Base-by-base conservation (phyloP, 2,113 vertebrate genomes). In the Pungitius pungitius region DNA sequence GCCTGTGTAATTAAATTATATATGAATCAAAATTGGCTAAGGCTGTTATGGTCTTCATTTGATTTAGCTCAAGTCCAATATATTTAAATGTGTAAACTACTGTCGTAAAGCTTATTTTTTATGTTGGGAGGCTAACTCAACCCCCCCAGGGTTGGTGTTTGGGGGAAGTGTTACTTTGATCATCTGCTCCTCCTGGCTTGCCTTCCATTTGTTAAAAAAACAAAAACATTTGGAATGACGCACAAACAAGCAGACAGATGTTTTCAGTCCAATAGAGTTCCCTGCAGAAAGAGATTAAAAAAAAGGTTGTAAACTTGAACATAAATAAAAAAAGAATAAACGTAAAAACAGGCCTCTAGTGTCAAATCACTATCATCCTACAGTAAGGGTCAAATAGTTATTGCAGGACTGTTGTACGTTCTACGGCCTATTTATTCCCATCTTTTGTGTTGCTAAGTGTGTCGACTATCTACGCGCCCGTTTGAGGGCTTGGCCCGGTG, bases 401-500 rank as follows among this genome's bases (percentile, higher is more conserved):
- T 4, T 64, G 42, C 37, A 40, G 2, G 10, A 18, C 22, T 75
- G 56, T 43, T 65, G 11, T 64, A 37, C 10, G 20, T 7, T 27
- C 3, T 58, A 37, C 22, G 69, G 60, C 22, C 24, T 7, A 54
- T 54, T 14, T 24, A 26, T 26, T 54, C 12, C 37, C 58, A 24
- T 26, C 56, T 33, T 39, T 9, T 27, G 26, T 67, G 45, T 26
- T 62, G 58, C 57, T 79, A 43, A 15, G 58, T 77, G 74, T 68
- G 52, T 67, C 37, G 12, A 24, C 49, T 52, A 55, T 75, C 20
- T 79, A 58, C 51, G 6, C 11, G 51, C 12, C 22, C 70, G 64
- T 82, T 42, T 82, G 72, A 86, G 80, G 87, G 88, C 51, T 86
- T 80, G 87, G 77, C 59, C n/a, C 72, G 65, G 81, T 47, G 20